Base-by-base conservation (phyloP, 1,140 invertebrate genomes). In the Heliothis virescens region DNA sequence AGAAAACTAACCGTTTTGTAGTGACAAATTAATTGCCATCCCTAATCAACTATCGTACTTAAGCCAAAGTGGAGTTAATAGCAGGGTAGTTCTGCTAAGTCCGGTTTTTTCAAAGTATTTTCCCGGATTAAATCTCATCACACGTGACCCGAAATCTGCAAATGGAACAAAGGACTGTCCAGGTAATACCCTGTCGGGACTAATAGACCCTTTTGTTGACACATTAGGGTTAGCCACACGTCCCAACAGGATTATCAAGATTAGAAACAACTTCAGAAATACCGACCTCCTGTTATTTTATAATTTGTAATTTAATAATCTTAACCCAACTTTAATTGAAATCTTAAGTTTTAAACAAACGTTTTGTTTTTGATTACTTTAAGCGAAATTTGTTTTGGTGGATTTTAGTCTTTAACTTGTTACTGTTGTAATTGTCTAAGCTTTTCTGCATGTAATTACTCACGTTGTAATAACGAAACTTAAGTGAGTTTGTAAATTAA, bases 301-400 rank as follows among this genome's bases (percentile, higher is more conserved):
- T 73, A 81, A 81, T 82, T 82, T 71, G 77, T 73, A 81, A 81
- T 59, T 63, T 59, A 62, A 81, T 77, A 72, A 81, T 72, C 26
- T 72, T 18, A 60, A 60, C 12, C 13, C 21, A 48, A 81, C 57
- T 81, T 76, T 81, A 63, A 79, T 79, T 71, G 71, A 78, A 50
- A 77, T 78, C 55, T 4, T 10, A 75, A 75, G 57, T 60, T 73
- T 18, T 18, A n/a, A 41, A 69, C 72, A 69, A 81, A 73, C 57
- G 55, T 76, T 80, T 71, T 57, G 74, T 73, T 73, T 79, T 77
- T 63, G 55, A 77, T 72, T 78, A 73, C 63, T 73, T 73, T 29
- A 18, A 52, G 26, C 48, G 57, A 2, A 47, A 75, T 5, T 60
- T 75, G 16, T 21, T 60, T 47, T 26, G 29, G 18, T 53, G 52